Evolutionary conservation across 2,888 invertebrate species (phyloP).

Genomic region (Drosophila tripunctata): DNA sequence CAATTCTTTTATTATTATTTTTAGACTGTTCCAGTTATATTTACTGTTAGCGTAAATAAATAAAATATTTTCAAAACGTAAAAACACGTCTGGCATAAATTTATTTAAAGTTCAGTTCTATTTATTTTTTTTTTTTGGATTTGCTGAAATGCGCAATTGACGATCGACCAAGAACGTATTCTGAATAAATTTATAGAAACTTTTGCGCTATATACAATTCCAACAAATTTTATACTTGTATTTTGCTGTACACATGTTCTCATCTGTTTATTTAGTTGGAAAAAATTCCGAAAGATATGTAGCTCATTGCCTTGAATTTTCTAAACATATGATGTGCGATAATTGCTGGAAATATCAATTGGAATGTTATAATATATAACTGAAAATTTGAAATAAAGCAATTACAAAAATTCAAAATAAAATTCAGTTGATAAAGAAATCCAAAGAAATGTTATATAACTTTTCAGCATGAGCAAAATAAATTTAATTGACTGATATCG

Average conservation of each 20-base stretch:
- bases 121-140: background rate
- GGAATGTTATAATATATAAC: no score
- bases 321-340: background rate
- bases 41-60: constrained; percentile 51
- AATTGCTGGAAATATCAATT: no score
- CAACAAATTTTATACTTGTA: constrained; percentile 17
- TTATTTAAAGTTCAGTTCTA: constrained; percentile 23
- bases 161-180: constrained; percentile 25
- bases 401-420: no score
- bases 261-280: constrained; percentile 23
- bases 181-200: constrained; percentile 49
- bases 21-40: constrained; percentile 45
- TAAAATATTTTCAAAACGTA: constrained; percentile 25
- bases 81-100: constrained; percentile 64
- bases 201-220: constrained; percentile 43
- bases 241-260: constrained; percentile 2
- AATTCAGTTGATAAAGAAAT: background rate
- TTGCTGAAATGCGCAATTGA: constrained; percentile 68
- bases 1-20: constrained; percentile 50
- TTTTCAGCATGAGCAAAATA: background rate
- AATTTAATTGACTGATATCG: background rate
- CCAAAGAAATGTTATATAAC: constrained; percentile 2
- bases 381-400: no score
- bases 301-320: constrained; percentile 32
- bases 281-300: constrained; percentile 40